Evolutionary conservation across 2,113 vertebrate genomes (phyloP), one percentile per base, ranked within the genome.

Genomic region (Solea solea): DNA sequence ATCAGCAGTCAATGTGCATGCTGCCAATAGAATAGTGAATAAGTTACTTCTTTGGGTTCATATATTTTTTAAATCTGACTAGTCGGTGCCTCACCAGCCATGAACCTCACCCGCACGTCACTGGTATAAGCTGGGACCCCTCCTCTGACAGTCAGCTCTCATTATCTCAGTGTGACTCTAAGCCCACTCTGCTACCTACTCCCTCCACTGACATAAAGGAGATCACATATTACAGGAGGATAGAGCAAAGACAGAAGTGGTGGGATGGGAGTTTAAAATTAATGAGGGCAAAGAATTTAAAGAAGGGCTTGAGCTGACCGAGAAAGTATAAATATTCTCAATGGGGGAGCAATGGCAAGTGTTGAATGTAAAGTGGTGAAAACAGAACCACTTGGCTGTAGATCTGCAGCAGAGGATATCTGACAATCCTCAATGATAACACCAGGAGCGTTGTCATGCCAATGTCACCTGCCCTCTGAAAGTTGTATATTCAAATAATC

Each of bases 101-200:
- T 21, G 21, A 21, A 21, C 21, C 21, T 21, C 21, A 21, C 1
- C 21, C 21, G 21, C 21, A 21, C 21, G 21, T 21, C 21, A 21
- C 21, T 21, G 21, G 21, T 21, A 21, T 48, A 59, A 8, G 52
- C 69, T 64, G 14, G 11, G 50, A 49, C 15, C 69, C 70, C 74
- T 55, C 67, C 65, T 71, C 62, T 39, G 65, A 72, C 61, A 76
- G 80, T 72, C 80, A 78, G 60, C 72, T 79, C 52, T 74, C 59
- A 74, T 79, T 76, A 80, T 69, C 48, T 69, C 72, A 64, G 55
- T 5, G 2, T 72, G 39, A 63, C 28, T 16, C 69, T 64, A 57
- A 28, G 9, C 51, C 56, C 49, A 48, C 15, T 46, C 53, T 53
- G 58, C 62, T 79, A 54, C 42, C 42, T 46, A 34, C 49, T 72